A percentile compares a stretch with the other conserved stretches of the same genome.
Evolutionary conservation across 1,140 invertebrate species (phyloP).

Genomic region (Lordiphosa stackelbergi): DNA sequence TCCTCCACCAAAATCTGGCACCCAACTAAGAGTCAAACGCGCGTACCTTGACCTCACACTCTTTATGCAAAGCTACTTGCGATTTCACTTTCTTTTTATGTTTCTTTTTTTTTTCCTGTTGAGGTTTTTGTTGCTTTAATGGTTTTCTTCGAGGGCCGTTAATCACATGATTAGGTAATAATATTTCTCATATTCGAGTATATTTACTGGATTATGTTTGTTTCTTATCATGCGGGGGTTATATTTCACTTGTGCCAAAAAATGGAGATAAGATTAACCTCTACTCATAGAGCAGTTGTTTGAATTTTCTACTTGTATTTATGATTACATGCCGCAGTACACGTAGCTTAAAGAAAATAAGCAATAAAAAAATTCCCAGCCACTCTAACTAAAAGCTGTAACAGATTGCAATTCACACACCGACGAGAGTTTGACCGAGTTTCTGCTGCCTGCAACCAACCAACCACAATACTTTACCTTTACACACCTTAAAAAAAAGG

Average conservation of each 20-base stretch:
- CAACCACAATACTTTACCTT: conserved; percentile 1
- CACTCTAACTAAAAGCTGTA: conserved; percentile 2
- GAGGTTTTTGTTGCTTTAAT: background rate
- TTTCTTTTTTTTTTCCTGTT: background rate
- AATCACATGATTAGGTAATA: conserved; percentile 67
- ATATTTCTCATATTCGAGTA: conserved; percentile 10
- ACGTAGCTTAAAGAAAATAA: conserved; percentile 6
- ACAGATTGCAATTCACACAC: conserved; percentile 12
- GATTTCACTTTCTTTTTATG: conserved; percentile 51
- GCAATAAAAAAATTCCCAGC: conserved; percentile 7
- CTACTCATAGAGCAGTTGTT: background rate
- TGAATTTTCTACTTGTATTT: background rate
- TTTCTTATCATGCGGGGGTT: conserved; percentile 40
- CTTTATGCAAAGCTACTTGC: conserved; percentile 15
- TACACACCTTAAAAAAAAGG: conserved; percentile 9
- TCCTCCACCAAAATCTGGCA: background rate
- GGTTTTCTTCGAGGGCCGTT: conserved; percentile 19
- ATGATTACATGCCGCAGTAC: conserved; percentile 11
- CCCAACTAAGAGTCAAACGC: background rate
- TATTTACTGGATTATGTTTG: conserved; percentile 24
- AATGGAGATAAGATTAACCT: conserved; percentile 6
- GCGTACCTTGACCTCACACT: conserved; percentile 54
- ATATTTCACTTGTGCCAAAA: conserved; percentile 14
- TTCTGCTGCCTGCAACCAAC: conserved; percentile 6
- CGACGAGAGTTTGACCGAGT: conserved; percentile 4